These are phyloP conservation scores for Dinoponera quadriceps DNA, from an alignment of 1,140 invertebrate species.

Conservation along the genomic window DNA sequence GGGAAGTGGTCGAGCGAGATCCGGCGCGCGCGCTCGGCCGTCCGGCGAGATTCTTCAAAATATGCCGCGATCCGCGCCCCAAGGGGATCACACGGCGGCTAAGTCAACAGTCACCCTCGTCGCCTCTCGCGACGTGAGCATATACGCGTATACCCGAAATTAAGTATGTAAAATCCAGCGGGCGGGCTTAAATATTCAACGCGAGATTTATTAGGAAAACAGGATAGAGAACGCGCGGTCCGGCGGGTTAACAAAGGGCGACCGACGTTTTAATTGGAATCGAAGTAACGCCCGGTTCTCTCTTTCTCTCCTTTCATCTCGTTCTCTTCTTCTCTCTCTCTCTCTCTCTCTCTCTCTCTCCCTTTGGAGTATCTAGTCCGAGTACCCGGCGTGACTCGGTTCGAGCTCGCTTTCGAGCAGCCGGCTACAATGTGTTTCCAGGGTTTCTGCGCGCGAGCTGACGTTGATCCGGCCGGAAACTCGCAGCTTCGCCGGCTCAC, in stretches of 20 bases:
- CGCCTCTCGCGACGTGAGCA: constrained; percentile 10
- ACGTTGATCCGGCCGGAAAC: constrained; percentile 58
- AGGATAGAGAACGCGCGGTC: constrained; percentile 56
- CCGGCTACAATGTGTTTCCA: constrained; percentile 53
- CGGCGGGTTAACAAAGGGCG: constrained; percentile 61
- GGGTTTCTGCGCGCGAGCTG: constrained; percentile 39
- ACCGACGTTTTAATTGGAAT: constrained; percentile 74
- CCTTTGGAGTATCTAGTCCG: background rate
- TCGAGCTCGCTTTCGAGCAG: constrained; percentile 3
- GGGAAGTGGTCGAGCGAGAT: background rate
- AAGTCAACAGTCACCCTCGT: constrained; percentile 70
- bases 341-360: background rate
- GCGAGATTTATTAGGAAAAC: constrained; percentile 72
- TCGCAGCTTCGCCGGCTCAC: constrained; percentile 17
- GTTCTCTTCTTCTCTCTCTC: background rate
- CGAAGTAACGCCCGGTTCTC: constrained; percentile 45
- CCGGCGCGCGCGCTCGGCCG: background rate
- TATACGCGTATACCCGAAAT: constrained; percentile 66
- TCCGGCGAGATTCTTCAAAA: constrained; percentile 28
- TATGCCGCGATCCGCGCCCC: constrained; percentile 24
- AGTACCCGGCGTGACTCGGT: constrained; percentile 34
- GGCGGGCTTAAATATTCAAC: constrained; percentile 70
- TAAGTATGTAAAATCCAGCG: constrained; percentile 76
- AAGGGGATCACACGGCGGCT: constrained; percentile 71
- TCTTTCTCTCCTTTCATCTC: background rate